A percentile compares a stretch with the other conserved stretches of the same genome.
Evolutionary conservation across 2,113 vertebrate species (phyloP).

Genomic region (Perognathus longimembris): DNA sequence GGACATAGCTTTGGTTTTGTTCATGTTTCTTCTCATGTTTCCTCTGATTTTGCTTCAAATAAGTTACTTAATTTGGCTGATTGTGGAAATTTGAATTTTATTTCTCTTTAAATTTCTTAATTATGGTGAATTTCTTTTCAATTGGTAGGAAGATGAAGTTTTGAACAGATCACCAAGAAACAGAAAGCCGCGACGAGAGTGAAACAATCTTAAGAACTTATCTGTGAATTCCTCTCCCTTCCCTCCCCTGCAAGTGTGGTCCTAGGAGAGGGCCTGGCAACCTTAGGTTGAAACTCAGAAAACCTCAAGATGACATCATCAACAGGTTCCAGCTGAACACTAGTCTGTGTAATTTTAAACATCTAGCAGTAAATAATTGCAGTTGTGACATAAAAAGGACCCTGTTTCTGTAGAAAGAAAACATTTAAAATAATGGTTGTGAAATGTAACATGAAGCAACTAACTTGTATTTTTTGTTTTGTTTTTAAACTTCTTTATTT

Average conservation of each 20-base stretch:
- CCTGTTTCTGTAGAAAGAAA: slow-evolving; percentile 90
- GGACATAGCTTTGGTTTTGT: background rate
- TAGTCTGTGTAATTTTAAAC: slow-evolving; percentile 86
- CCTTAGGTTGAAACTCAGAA: slow-evolving; percentile 87
- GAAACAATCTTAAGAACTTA: slow-evolving; percentile 89
- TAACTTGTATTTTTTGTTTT: slow-evolving; percentile 86
- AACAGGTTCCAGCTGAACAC: slow-evolving; percentile 86
- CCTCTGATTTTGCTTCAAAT: slow-evolving; percentile 10
- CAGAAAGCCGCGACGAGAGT: slow-evolving; percentile 96
- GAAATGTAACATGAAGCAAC: slow-evolving; percentile 89
- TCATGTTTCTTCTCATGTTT: slow-evolving; percentile 42
- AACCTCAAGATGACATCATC: slow-evolving; percentile 86
- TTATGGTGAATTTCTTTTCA: slow-evolving; percentile 54
- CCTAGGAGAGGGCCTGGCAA: slow-evolving; percentile 86
- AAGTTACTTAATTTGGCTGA: background rate
- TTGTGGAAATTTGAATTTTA: slow-evolving; percentile 25
- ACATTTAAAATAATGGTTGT: slow-evolving; percentile 87
- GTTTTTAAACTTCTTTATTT: slow-evolving; percentile 83
- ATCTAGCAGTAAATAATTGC: slow-evolving; percentile 89
- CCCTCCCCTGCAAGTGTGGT: slow-evolving; percentile 79
- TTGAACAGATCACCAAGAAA: slow-evolving; percentile 96
- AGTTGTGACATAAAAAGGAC: slow-evolving; percentile 86
- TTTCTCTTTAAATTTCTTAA: slow-evolving; percentile 27
- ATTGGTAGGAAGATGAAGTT: slow-evolving; percentile 93
- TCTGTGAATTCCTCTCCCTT: slow-evolving; percentile 78